phyloP scores from a whole-genome alignment of 1,140 invertebrate genomes.

The Maconellicoccus hirsutus region DNA sequence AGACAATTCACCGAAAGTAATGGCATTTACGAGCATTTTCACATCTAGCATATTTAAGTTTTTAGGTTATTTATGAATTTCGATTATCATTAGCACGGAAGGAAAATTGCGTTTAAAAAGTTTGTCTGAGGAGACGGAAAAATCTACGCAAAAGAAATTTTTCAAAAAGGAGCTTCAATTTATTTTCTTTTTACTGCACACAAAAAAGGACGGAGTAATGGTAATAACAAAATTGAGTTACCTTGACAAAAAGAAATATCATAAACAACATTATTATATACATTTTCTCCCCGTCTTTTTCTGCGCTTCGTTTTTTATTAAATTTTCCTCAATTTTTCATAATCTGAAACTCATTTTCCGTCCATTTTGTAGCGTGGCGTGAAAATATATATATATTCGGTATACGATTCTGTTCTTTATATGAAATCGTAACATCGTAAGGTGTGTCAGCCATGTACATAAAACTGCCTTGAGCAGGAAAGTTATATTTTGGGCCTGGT shows the following conservation, averaged over 20 bases:
- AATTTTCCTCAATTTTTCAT: conserved; percentile 23
- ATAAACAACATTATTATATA: conserved; percentile 22
- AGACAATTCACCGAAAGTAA: too few relatives aligned
- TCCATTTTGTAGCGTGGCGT: not conserved
- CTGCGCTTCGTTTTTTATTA: conserved; percentile 23
- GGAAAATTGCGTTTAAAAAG: not conserved
- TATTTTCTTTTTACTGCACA: conserved; percentile 15
- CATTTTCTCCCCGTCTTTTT: conserved; percentile 24
- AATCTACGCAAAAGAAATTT: conserved; percentile 5
- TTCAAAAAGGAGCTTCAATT: conserved; percentile 20
- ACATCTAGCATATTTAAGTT: not conserved
- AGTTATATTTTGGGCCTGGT: conserved; percentile 11
- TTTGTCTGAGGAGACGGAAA: not conserved
- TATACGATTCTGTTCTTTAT: conserved; percentile 11
- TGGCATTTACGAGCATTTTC: too few relatives aligned
- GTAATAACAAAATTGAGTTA: conserved; percentile 22
- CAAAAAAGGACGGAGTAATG: conserved; percentile 12
- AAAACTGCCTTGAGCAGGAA: conserved; percentile 12
- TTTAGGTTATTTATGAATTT: not conserved
- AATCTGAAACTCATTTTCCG: conserved; percentile 21
- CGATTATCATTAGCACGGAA: conserved; percentile 7
- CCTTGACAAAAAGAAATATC: conserved; percentile 20
- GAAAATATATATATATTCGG: conserved; percentile 13
- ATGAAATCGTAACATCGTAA: conserved; percentile 16
- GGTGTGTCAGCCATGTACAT: conserved; percentile 19